Percentiles rank a stretch among this genome's conserved stretches.
phyloP scores from a whole-genome alignment of 2,113 vertebrate genomes.

The Synodontis membranacea region DNA sequence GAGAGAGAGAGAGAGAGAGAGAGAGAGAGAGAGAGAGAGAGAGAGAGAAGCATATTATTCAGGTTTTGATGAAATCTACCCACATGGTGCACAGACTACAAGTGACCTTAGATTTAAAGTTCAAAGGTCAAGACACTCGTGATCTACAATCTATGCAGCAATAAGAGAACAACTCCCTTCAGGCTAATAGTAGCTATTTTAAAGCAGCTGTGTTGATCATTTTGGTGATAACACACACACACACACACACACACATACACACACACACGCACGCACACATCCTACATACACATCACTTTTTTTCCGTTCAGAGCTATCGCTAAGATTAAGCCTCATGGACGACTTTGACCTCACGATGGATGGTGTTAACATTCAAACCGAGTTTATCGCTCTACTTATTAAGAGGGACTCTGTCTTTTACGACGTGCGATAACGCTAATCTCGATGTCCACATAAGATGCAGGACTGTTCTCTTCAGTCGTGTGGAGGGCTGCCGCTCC shows the following conservation, averaged over 20 bases:
- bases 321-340: constrained; percentile 38
- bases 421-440: neutral
- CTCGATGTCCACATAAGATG: neutral
- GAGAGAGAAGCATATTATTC: neutral
- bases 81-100: neutral
- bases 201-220: neutral
- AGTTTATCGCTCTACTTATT: constrained; percentile 13
- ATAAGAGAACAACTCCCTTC: neutral
- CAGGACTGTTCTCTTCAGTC: neutral
- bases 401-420: neutral
- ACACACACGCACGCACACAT: neutral
- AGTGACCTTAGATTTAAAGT: neutral
- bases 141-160: neutral
- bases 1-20: no score
- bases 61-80: neutral
- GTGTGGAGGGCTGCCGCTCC: neutral
- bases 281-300: neutral
- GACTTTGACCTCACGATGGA: constrained; percentile 20
- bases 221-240: neutral
- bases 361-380: constrained; percentile 28
- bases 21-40: neutral
- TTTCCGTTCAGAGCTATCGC: neutral
- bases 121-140: constrained; percentile 17
- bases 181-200: neutral
- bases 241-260: constrained; percentile 6